phyloP scores from a whole-genome alignment of 2,113 vertebrate species.

The Hoplias malabaricus region DNA sequence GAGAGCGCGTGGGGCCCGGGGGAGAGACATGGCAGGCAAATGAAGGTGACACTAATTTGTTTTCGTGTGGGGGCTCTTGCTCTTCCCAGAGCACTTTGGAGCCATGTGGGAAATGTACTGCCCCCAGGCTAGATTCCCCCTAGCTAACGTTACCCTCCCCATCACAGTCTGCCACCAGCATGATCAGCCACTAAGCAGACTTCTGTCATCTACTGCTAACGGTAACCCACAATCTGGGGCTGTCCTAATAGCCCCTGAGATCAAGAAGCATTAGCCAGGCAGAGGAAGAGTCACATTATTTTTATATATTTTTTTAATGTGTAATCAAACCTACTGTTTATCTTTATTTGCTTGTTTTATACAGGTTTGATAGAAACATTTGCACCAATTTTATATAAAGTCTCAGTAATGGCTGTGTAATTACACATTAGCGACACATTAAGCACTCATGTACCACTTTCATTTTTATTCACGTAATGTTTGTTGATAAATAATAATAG shows the following conservation, averaged over 20 bases:
- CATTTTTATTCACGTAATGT: too few species aligned
- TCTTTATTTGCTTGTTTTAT: too few species aligned
- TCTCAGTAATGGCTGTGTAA: too few species aligned
- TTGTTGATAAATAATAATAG: too few species aligned
- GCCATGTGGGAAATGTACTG: constrained; percentile 44
- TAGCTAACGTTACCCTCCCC: constrained; percentile 34
- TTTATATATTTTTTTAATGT: too few species aligned
- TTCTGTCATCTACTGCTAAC: constrained; percentile 38
- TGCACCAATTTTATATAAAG: neutral
- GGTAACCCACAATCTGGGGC: constrained; percentile 19
- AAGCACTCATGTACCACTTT: too few species aligned
- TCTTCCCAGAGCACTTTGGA: constrained; percentile 53
- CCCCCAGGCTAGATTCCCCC: constrained; percentile 44
- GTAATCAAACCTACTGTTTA: neutral
- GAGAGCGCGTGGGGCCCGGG: constrained; percentile 3
- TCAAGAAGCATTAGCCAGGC: neutral
- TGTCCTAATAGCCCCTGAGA: constrained; percentile 26
- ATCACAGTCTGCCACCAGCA: constrained; percentile 16
- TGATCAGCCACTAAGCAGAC: constrained; percentile 33
- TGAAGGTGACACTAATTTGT: constrained; percentile 67
- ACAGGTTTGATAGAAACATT: neutral
- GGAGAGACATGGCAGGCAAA: constrained; percentile 30
- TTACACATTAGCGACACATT: too few species aligned
- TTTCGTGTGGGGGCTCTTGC: constrained; percentile 33
- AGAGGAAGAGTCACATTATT: neutral